Percentiles rank a stretch among this genome's conserved stretches.
phyloP scores from a whole-genome alignment of 2,113 vertebrate species.

The Corythornis cristatus region DNA sequence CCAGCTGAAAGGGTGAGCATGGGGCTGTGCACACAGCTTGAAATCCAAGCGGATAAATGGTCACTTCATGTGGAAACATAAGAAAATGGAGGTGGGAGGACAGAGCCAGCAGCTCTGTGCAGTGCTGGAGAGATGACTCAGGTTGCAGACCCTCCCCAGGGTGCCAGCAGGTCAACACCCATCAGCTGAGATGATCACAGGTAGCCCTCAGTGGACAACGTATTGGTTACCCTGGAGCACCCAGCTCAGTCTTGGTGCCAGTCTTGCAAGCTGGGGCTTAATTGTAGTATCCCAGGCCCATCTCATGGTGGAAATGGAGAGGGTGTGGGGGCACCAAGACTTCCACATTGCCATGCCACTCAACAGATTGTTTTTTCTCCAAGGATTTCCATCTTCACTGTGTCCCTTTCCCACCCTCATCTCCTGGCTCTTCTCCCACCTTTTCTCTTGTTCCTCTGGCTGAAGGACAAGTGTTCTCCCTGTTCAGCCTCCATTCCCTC shows the following conservation, averaged over 20 bases:
- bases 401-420: not conserved
- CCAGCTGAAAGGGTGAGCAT: not conserved
- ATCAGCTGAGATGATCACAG: rapidly evolving
- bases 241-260: not conserved
- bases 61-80: not conserved
- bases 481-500: not conserved
- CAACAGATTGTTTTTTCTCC: not conserved
- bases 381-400: rapidly evolving
- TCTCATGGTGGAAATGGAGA: rapidly evolving
- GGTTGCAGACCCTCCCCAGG: not conserved
- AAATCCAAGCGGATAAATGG: slow-evolving; percentile 16
- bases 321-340: not conserved
- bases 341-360: rapidly evolving
- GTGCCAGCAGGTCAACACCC: not conserved
- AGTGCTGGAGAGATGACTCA: not conserved
- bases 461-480: not conserved
- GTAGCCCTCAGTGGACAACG: rapidly evolving
- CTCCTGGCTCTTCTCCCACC: not conserved
- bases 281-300: not conserved
- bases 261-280: not conserved
- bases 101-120: not conserved
- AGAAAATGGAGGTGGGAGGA: slow-evolving; percentile 20
- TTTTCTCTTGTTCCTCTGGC: not conserved
- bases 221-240: not conserved
- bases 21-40: slow-evolving; percentile 15